Conservation (phyloP, 2,888 invertebrate species). For the Boloria selene region DNA sequence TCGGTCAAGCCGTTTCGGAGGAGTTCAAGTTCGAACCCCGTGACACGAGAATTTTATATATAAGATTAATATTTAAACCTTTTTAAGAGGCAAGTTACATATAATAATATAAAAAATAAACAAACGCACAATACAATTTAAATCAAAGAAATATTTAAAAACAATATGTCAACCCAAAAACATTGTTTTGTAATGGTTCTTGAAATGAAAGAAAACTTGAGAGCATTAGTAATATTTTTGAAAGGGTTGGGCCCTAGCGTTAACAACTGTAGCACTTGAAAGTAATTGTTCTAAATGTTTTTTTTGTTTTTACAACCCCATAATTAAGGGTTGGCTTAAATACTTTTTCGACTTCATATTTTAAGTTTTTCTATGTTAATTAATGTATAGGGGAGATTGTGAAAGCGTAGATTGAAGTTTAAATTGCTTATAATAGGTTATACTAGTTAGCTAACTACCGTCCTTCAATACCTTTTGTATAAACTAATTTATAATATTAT, state of each 20-base stretch:
- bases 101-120: not conserved
- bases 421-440: no score
- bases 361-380: conserved; percentile 12
- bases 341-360: conserved; percentile 9
- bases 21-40: no score
- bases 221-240: conserved; percentile 37
- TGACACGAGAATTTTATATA: no score
- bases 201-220: conserved; percentile 18
- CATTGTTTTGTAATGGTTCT: conserved; percentile 20
- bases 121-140: conserved; percentile 4
- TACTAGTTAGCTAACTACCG: no score
- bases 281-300: conserved; percentile 22
- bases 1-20: no score
- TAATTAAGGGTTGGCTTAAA: conserved; percentile 15
- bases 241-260: conserved; percentile 21
- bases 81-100: not conserved
- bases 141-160: conserved; percentile 12
- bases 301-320: conserved; percentile 14
- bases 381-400: conserved; percentile 4
- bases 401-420: no score
- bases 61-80: not conserved
- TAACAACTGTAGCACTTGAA: conserved; percentile 10
- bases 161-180: conserved; percentile 17
- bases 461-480: no score
- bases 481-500: no score